Conservation (phyloP, 2,888 invertebrate genomes). For the Graphium colonna region DNA sequence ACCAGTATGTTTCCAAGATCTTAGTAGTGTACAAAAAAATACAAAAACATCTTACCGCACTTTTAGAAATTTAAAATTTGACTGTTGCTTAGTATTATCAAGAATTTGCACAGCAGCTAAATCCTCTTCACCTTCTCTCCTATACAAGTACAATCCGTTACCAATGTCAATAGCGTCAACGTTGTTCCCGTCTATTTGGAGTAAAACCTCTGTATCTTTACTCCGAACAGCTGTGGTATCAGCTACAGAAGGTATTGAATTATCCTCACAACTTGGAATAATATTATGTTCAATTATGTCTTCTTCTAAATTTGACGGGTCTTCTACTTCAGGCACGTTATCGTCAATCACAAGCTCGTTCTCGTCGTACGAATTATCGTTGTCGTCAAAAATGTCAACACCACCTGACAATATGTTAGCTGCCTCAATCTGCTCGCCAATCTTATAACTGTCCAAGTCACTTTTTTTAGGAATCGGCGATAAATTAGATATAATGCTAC, state of each 20-base stretch:
- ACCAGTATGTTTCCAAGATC: no score
- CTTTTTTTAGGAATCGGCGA: conserved; percentile 61
- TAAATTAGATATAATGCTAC: conserved; percentile 51
- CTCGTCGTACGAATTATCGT: conserved; percentile 75
- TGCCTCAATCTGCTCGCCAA: conserved; percentile 70
- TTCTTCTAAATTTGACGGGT: conserved; percentile 44
- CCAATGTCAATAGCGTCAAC: conserved; percentile 75
- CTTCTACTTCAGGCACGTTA: conserved; percentile 53
- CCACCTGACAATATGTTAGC: conserved; percentile 73
- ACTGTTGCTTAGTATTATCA: conserved; percentile 57
- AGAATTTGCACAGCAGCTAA: conserved; percentile 70
- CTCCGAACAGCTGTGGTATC: conserved; percentile 53
- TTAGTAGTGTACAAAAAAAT: no score
- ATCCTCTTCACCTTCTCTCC: conserved; percentile 64
- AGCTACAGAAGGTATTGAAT: conserved; percentile 36
- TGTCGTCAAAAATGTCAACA: conserved; percentile 74
- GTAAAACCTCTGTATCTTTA: conserved; percentile 66
- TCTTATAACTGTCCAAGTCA: conserved; percentile 61
- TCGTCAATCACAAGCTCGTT: conserved; percentile 74
- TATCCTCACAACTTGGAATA: conserved; percentile 37
- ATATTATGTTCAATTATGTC: conserved; percentile 38
- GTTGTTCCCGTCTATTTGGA: conserved; percentile 72
- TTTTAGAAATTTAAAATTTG: conserved; percentile 71
- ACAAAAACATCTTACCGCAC: conserved; percentile 56
- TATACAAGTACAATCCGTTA: conserved; percentile 69